These are phyloP conservation scores for Oreochromis aureus DNA, from an alignment of 2,113 vertebrate genomes.

Conservation along the genomic window DNA sequence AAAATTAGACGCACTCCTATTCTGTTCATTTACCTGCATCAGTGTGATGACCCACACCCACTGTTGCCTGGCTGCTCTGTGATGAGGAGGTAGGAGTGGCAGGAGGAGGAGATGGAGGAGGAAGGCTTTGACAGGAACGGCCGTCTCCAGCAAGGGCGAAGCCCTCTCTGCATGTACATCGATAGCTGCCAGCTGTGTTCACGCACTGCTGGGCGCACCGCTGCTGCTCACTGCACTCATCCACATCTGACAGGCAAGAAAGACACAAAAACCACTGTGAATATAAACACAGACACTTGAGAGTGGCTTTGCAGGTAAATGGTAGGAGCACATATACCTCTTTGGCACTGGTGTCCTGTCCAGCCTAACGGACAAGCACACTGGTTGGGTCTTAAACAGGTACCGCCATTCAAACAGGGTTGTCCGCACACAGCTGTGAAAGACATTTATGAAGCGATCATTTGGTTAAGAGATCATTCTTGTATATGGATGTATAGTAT, in stretches of 20 bases:
- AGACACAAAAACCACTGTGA: background rate
- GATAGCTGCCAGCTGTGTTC: slow-evolving; percentile 81
- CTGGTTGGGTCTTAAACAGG: slow-evolving; percentile 72
- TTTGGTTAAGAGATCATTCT: background rate
- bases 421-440: slow-evolving; percentile 76
- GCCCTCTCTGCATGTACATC: slow-evolving; percentile 73
- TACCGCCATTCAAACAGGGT: slow-evolving; percentile 80
- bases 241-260: slow-evolving; percentile 72
- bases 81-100: background rate
- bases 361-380: slow-evolving; percentile 80
- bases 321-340: slow-evolving; percentile 66
- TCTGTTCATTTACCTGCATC: slow-evolving; percentile 51
- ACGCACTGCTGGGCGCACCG: slow-evolving; percentile 77
- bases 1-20: background rate
- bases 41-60: slow-evolving; percentile 16
- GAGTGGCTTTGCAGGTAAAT: background rate
- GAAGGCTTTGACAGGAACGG: slow-evolving; percentile 60
- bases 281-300: background rate
- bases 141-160: slow-evolving; percentile 65
- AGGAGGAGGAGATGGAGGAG: background rate
- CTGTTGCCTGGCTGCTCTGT: slow-evolving; percentile 4
- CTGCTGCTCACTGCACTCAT: slow-evolving; percentile 74
- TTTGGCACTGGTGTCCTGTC: slow-evolving; percentile 79
- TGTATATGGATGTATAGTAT: background rate
- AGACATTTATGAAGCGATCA: background rate